Base-by-base conservation (phyloP, 2,797 vertebrate genomes). In the Sparidentex hasta region DNA sequence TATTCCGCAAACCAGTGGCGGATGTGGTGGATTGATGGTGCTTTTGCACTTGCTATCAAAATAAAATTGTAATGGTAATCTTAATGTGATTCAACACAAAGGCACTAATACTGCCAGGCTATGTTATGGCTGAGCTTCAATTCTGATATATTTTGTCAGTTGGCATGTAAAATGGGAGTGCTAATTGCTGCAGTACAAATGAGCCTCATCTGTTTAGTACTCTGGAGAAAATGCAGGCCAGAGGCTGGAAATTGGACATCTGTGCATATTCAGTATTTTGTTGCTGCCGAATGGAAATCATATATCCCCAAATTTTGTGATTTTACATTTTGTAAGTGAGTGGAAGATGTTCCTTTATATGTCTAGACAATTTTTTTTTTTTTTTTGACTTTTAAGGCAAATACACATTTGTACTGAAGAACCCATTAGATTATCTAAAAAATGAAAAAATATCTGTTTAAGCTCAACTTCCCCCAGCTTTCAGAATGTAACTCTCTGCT, bases 401-500 rank as follows among this genome's bases (percentile, higher is more conserved):
- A 21, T 52, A 1, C 2, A 6, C 17, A 52, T 11, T 47, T n/a
- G 8, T 13, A 44, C 21, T 48, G 7, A 8, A 27, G 1, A 8
- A 65, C 21, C 11, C 20, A 33, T 21, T 13, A 14, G 41, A 46
- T 46, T 16, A 57, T 58, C 52, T 46, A n/a, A 55, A 70, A 65
- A 70, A 27, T 11, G 47, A 20, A 48, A 11, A 51, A 51, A n/a
- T 38, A 38, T 38, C 38, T 38, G 38, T 38, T 38, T 9, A 65
- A 55, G 41, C 43, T 56, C 11, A 58, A 48, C 46, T 29, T 52
- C 52, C 21, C 57, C 23, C 23, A 52, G 7, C 17, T 27, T 14
- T 81, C 54, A 44, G 11, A 41, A 38, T 68, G 46, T 16, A 64
- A 74, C 12, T 8, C 4, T 23, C 38, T 48, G 48, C 54, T 59